A percentile compares a stretch with the other conserved stretches of the same genome.
Conservation (phyloP, 2,888 invertebrate species). For the Pharmacophagus antenor region DNA sequence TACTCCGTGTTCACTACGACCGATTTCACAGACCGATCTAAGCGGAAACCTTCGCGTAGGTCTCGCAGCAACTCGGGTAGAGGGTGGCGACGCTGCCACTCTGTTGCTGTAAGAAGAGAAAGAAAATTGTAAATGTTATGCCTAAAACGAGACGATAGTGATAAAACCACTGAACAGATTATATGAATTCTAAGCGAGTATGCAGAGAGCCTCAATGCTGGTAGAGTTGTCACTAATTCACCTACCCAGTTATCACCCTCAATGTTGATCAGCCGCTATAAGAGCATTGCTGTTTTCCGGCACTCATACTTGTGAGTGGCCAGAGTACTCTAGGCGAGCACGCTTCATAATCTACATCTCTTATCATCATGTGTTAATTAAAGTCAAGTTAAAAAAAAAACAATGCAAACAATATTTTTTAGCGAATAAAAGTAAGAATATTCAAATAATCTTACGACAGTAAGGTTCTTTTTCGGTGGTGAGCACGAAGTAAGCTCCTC, state of each 20-base stretch:
- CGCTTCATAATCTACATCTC: too few species aligned
- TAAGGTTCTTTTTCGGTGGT: slow-evolving; percentile 75
- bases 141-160: too few species aligned
- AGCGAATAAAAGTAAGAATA: background rate
- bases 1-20: slow-evolving; percentile 39
- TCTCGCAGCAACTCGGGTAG: slow-evolving; percentile 54
- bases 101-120: slow-evolving; percentile 48
- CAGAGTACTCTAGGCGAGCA: too few species aligned
- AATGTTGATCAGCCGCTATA: too few species aligned
- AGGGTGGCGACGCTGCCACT: slow-evolving; percentile 53
- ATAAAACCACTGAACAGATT: too few species aligned
- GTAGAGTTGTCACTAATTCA: too few species aligned
- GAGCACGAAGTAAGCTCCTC: slow-evolving; percentile 77
- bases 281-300: too few species aligned
- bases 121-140: background rate
- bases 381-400: background rate
- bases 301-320: too few species aligned
- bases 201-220: too few species aligned
- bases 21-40: slow-evolving; percentile 37
- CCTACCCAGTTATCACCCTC: too few species aligned
- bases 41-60: slow-evolving; percentile 51
- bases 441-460: slow-evolving; percentile 67
- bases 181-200: too few species aligned
- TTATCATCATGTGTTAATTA: too few species aligned
- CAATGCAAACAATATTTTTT: background rate